A percentile compares a stretch with the other conserved stretches of the same genome.
These are phyloP conservation scores for Nemurella pictetii DNA, from an alignment of 2,888 invertebrate species.

Conservation along the genomic window DNA sequence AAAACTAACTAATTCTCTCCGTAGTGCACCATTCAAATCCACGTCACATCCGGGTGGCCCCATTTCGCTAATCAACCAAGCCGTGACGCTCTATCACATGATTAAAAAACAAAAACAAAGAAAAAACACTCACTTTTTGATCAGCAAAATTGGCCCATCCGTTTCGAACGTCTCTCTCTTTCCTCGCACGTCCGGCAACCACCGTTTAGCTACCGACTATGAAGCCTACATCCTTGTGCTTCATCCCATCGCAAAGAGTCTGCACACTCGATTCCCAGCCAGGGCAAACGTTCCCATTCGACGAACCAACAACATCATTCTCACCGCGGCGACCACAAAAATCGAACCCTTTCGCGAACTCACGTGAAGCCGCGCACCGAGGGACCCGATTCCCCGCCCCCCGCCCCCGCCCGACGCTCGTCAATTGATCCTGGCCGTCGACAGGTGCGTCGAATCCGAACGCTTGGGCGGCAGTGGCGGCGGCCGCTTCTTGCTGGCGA, in stretches of 20 bases:
- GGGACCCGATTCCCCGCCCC: too few relatives aligned
- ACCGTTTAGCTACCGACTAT: background rate
- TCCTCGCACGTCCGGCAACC: too few relatives aligned
- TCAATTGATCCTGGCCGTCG: slow-evolving; percentile 51
- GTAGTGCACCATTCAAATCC: slow-evolving; percentile 30
- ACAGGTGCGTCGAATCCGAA: slow-evolving; percentile 83
- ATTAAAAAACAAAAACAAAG: background rate
- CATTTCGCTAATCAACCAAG: background rate
- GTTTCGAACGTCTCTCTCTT: slow-evolving; percentile 1
- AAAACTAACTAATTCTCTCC: slow-evolving; percentile 12
- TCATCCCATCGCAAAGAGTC: too few relatives aligned
- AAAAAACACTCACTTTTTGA: background rate
- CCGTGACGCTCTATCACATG: background rate
- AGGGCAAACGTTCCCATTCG: too few relatives aligned
- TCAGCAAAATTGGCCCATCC: background rate
- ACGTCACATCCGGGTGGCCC: background rate
- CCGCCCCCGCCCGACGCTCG: background rate
- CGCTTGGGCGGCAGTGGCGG: slow-evolving; percentile 90
- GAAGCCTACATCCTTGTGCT: too few relatives aligned
- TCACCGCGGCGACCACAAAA: too few relatives aligned
- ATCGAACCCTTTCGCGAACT: too few relatives aligned
- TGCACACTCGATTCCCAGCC: too few relatives aligned
- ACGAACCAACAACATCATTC: too few relatives aligned
- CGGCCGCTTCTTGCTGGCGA: slow-evolving; percentile 67
- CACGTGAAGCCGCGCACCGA: too few relatives aligned